phyloP scores from a whole-genome alignment of 2,113 vertebrate species.

The Eptatretus burgeri region DNA sequence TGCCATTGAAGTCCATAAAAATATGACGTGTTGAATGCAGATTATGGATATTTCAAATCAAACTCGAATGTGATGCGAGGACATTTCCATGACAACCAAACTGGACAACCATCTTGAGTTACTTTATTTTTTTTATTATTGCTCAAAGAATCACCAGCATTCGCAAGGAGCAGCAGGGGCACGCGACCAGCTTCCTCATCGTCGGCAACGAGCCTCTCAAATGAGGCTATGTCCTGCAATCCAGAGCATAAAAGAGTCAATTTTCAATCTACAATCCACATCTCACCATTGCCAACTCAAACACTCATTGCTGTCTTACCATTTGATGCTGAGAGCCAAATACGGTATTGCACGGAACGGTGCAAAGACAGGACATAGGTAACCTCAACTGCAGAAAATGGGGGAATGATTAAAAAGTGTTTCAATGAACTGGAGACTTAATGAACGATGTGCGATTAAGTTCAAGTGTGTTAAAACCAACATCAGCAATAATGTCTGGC shows the following conservation, averaged over 20 bases:
- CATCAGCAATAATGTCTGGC: too few species aligned
- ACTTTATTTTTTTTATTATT: too few species aligned
- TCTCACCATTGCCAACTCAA: too few species aligned
- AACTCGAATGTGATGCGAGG: too few species aligned
- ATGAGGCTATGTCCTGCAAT: conserved; percentile 50
- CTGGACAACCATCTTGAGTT: too few species aligned
- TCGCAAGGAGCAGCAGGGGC: conserved; percentile 59
- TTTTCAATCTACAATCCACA: not conserved
- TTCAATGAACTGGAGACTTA: too few species aligned
- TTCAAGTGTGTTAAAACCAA: too few species aligned
- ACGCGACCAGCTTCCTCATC: conserved; percentile 43
- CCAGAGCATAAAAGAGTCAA: conserved; percentile 12
- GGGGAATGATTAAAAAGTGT: not conserved
- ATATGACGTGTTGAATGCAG: too few species aligned
- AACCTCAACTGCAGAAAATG: conserved; percentile 22
- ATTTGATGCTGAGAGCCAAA: conserved; percentile 95
- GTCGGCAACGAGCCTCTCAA: conserved; percentile 73
- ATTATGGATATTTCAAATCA: too few species aligned
- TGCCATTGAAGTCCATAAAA: too few species aligned
- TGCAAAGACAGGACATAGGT: conserved; percentile 39
- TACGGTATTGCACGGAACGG: conserved; percentile 77
- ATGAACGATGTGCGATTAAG: too few species aligned
- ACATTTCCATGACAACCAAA: too few species aligned
- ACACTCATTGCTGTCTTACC: conserved; percentile 20
- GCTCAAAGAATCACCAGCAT: conserved; percentile 30